Percentiles rank a stretch among this genome's conserved stretches.
These are phyloP conservation scores for Alca torda DNA, from an alignment of 2,797 vertebrate genomes.

Conservation along the genomic window DNA sequence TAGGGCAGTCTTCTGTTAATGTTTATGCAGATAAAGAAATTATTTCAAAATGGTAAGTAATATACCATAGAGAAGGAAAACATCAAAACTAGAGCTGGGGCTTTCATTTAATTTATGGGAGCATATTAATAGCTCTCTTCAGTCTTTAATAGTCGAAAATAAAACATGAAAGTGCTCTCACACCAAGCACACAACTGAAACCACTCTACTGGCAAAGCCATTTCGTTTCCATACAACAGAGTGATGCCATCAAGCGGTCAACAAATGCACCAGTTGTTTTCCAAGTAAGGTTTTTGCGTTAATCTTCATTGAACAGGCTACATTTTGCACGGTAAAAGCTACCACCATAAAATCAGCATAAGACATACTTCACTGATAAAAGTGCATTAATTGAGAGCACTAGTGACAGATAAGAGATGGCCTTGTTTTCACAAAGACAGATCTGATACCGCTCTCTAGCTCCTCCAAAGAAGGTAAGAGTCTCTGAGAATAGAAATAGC, in stretches of 20 bases:
- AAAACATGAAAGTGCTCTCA: background rate
- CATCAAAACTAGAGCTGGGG: background rate
- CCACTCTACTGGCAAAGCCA: background rate
- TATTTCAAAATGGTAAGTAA: background rate
- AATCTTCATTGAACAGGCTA: background rate
- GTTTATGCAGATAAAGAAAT: background rate
- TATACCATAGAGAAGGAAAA: background rate
- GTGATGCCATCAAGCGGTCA: slow-evolving; percentile 65
- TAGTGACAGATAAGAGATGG: background rate
- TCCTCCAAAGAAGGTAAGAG: background rate
- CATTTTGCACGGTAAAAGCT: background rate
- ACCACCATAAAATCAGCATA: background rate
- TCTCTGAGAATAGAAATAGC: background rate
- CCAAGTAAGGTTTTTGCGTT: background rate
- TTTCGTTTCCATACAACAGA: background rate
- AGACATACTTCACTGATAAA: background rate
- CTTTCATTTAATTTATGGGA: background rate
- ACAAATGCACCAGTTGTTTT: background rate
- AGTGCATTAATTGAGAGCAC: background rate
- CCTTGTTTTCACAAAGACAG: background rate
- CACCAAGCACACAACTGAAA: background rate
- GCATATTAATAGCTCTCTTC: background rate
- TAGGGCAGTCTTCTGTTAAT: background rate
- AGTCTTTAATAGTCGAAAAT: background rate
- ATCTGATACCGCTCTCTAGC: background rate